Percentiles rank a stretch among this genome's conserved stretches.
These are phyloP conservation scores for Thymelicus acteon DNA, from an alignment of 2,888 invertebrate genomes.

Conservation along the genomic window DNA sequence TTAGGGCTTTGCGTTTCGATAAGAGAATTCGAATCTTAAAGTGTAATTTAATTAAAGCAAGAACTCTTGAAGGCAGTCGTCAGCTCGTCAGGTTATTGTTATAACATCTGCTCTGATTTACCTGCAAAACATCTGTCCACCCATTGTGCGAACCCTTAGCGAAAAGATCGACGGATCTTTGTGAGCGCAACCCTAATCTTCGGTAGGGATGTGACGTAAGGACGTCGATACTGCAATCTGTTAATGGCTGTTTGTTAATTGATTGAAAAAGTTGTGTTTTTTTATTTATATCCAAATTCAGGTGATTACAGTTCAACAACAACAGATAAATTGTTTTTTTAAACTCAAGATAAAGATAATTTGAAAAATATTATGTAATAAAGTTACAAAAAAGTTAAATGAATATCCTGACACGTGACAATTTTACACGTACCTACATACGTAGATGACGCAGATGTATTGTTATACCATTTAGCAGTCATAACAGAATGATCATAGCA, in stretches of 20 bases:
- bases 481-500: too few species aligned
- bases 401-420: too few species aligned
- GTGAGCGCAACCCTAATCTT: slow-evolving; percentile 69
- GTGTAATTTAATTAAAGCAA: slow-evolving; percentile 72
- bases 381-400: too few species aligned
- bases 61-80: slow-evolving; percentile 53
- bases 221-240: slow-evolving; percentile 7
- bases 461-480: background rate
- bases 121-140: slow-evolving; percentile 75
- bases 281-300: too few species aligned
- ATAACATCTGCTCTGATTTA: slow-evolving; percentile 77
- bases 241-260: background rate
- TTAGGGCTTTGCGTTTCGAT: too few species aligned
- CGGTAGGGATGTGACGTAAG: slow-evolving; percentile 52
- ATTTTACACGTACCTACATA: too few species aligned
- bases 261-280: too few species aligned
- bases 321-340: too few species aligned
- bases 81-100: slow-evolving; percentile 53
- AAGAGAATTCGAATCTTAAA: slow-evolving; percentile 25
- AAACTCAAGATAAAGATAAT: too few species aligned
- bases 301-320: too few species aligned
- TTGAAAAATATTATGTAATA: too few species aligned
- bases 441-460: too few species aligned
- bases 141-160: slow-evolving; percentile 63
- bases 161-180: slow-evolving; percentile 74